Conservation (phyloP, 2,113 vertebrate genomes). For the Chionis minor region DNA sequence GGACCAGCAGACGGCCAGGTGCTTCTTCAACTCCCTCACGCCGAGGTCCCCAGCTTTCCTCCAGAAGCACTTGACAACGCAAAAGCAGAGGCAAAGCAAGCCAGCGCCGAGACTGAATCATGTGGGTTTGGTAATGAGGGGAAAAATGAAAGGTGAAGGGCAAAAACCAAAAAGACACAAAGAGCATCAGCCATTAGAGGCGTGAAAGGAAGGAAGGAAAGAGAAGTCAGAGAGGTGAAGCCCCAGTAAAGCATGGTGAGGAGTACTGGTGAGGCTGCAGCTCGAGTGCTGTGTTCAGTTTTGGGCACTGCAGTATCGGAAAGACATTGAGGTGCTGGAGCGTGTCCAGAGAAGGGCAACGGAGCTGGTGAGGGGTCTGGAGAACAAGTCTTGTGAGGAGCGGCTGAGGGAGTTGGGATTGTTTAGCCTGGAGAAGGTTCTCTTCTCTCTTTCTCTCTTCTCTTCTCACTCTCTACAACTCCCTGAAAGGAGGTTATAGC, state of each 20-base stretch:
- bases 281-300: too few species aligned
- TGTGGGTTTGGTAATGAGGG: too few species aligned
- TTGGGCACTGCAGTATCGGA: too few species aligned
- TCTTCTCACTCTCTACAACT: too few species aligned
- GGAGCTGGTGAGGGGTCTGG: too few species aligned
- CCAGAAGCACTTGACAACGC: not conserved
- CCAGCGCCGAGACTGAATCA: not conserved
- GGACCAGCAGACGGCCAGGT: fast-evolving
- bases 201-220: not conserved
- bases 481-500: too few species aligned
- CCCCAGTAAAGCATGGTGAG: not conserved
- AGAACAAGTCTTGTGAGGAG: too few species aligned
- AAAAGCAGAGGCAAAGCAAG: not conserved
- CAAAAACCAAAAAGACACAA: not conserved
- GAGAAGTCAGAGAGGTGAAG: not conserved
- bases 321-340: too few species aligned
- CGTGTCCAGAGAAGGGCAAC: too few species aligned
- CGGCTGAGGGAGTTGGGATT: too few species aligned
- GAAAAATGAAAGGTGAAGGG: not conserved
- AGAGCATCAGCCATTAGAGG: not conserved
- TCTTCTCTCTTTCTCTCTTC: too few species aligned
- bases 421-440: too few species aligned
- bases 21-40: fast-evolving
- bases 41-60: not conserved
- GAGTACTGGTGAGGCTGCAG: not conserved